These are phyloP conservation scores for Pardalotus punctatus DNA, from an alignment of 2,113 vertebrate genomes.

Conservation along the genomic window DNA sequence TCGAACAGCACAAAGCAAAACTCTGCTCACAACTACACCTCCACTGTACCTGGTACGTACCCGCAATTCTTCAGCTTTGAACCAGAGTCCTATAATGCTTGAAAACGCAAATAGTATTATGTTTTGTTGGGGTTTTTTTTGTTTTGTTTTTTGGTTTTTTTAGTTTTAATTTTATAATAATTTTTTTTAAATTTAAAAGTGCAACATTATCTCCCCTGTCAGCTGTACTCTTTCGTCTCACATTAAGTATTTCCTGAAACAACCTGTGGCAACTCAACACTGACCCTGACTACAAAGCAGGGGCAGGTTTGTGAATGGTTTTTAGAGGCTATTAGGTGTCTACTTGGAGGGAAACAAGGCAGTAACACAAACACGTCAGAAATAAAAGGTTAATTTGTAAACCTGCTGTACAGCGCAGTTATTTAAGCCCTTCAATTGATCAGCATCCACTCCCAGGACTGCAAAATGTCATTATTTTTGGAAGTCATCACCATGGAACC, in stretches of 20 bases:
- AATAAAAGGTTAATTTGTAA: conserved; percentile 33
- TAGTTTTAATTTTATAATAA: too few relatives aligned
- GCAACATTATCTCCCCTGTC: neutral
- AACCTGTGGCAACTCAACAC: neutral
- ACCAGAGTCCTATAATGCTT: neutral
- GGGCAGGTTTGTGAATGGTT: neutral
- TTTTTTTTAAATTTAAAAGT: neutral
- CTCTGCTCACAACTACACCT: neutral
- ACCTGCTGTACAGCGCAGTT: neutral
- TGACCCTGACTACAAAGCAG: neutral
- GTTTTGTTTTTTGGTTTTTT: too few relatives aligned
- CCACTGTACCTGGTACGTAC: neutral
- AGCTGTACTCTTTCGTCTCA: neutral
- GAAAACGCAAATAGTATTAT: neutral
- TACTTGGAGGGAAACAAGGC: neutral
- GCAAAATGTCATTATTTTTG: neutral
- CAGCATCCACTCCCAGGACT: neutral
- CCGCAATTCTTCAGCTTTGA: neutral
- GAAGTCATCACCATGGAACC: conserved; percentile 3
- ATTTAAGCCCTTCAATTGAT: neutral
- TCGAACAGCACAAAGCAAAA: neutral
- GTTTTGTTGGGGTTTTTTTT: neutral
- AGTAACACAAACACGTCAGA: neutral
- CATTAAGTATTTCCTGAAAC: neutral
- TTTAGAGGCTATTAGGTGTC: neutral